These are phyloP conservation scores for Hippocampus comes DNA, from an alignment of 2,113 vertebrate species.

Conservation along the genomic window DNA sequence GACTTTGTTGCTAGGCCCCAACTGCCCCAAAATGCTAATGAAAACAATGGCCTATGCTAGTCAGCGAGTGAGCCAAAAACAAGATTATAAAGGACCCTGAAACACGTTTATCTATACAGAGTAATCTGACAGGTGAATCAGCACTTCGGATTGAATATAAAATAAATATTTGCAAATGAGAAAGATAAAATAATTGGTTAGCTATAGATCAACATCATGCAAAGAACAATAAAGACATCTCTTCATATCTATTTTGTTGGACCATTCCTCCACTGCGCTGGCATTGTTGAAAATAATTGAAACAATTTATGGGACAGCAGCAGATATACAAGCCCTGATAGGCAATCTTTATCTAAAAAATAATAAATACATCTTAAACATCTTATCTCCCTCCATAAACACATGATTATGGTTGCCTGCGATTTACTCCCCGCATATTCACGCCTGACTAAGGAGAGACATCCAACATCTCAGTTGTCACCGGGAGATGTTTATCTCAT, in stretches of 20 bases:
- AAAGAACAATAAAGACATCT: conserved; percentile 38
- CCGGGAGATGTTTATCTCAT: conserved; percentile 70
- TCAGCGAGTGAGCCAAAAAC: background rate
- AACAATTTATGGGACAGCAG: conserved; percentile 42
- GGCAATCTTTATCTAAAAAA: conserved; percentile 52
- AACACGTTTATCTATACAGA: background rate
- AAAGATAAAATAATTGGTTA: background rate
- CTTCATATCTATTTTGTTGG: conserved; percentile 37
- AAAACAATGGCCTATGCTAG: background rate
- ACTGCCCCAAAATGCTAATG: background rate
- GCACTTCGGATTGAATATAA: background rate
- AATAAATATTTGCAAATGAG: background rate
- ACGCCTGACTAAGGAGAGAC: conserved; percentile 57
- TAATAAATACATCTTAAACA: conserved; percentile 68
- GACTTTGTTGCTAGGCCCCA: background rate
- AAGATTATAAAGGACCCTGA: background rate
- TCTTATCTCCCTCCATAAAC: conserved; percentile 75
- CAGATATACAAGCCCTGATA: conserved; percentile 47
- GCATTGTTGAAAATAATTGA: conserved; percentile 26
- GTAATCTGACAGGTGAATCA: background rate
- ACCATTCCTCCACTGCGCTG: conserved; percentile 33
- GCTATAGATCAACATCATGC: conserved; percentile 21
- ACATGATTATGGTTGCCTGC: conserved; percentile 62
- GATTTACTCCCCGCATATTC: conserved; percentile 60
- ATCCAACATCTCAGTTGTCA: conserved; percentile 62